Base-by-base conservation (phyloP, 2,113 vertebrate genomes). In the Ploceus nigricollis region DNA sequence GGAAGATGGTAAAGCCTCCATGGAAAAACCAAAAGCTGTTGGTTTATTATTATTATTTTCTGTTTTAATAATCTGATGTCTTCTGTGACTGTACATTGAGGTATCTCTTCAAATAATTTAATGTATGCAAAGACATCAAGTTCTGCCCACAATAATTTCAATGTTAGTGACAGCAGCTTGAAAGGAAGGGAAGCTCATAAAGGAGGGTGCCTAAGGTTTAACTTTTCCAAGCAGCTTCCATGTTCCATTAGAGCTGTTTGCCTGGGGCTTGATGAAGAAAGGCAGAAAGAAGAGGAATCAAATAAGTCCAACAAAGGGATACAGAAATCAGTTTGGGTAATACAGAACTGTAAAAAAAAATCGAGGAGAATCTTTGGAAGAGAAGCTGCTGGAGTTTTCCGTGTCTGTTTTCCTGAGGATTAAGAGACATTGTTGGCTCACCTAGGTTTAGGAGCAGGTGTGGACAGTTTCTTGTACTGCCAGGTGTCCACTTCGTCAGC, bases 1-100 rank as follows among this genome's bases (percentile, higher is more conserved):
- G 51, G 15, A n/a, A 27, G 30, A 3, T 7, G 45, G 37, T 8
- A 39, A 73, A 28, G 30, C 6, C 0, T 10, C 2, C 0, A 2
- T 18, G 33, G 45, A 30, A 61, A 78, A 65, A 6, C 7, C n/a
- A n/a, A 73, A 61, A 89, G 6, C n/a, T 44, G 3, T 21, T 14
- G 7, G 8, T 25, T 18, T 31, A 5, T 20, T 47, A 5, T 10
- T 50, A 27, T 21, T 44, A 28, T 8, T 50, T 20, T 40, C 9
- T 64, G 5, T 50, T 58, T 23, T 45, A 68, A 42, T 78, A 70
- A 69, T 39, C 27, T 11, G 39, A 1, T 60, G 20, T 37, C 17
- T 33, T 58, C 15, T 56, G 17, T 61, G 31, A 40, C 23, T 51
- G 13, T n/a, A 15, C n/a, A 27, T 4, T 42, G 65, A 70, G 16